These are phyloP conservation scores for Malurus elegans DNA, from an alignment of 2,113 vertebrate genomes.

Conservation along the genomic window DNA sequence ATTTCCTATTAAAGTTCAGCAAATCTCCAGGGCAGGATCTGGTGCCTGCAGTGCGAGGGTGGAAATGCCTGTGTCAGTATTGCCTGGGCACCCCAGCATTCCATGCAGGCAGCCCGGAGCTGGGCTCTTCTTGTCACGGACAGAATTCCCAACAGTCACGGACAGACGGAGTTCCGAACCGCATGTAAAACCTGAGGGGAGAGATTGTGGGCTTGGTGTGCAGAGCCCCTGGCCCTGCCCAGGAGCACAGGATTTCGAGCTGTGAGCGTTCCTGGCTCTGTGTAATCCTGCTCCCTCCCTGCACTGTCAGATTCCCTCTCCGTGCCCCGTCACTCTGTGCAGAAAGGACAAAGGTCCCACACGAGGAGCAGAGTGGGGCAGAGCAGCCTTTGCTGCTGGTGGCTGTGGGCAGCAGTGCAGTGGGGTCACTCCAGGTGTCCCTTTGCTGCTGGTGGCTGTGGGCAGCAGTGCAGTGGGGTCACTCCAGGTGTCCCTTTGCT, in stretches of 20 bases:
- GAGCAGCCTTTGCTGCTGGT: not conserved
- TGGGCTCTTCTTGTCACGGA: not conserved
- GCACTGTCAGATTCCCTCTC: not conserved
- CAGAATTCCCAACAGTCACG: not conserved
- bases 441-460: too few relatives aligned
- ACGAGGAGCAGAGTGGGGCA: not conserved
- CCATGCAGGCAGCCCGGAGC: not conserved
- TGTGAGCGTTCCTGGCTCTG: not conserved
- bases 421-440: not conserved
- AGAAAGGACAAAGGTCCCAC: not conserved
- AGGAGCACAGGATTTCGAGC: not conserved
- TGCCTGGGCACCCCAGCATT: not conserved
- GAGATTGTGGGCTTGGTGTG: not conserved
- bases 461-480: not conserved
- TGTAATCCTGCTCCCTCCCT: not conserved
- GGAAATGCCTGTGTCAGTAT: not conserved
- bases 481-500: not conserved
- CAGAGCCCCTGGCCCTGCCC: not conserved
- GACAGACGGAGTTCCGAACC: accelerated
- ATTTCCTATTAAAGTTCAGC: not conserved
- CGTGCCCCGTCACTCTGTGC: not conserved
- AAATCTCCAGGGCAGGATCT: not conserved
- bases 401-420: not conserved
- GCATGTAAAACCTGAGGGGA: not conserved
- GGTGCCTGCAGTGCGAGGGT: not conserved